Evolutionary conservation across 2,888 invertebrate species (phyloP).

Genomic region (Drosophila meridiana): DNA sequence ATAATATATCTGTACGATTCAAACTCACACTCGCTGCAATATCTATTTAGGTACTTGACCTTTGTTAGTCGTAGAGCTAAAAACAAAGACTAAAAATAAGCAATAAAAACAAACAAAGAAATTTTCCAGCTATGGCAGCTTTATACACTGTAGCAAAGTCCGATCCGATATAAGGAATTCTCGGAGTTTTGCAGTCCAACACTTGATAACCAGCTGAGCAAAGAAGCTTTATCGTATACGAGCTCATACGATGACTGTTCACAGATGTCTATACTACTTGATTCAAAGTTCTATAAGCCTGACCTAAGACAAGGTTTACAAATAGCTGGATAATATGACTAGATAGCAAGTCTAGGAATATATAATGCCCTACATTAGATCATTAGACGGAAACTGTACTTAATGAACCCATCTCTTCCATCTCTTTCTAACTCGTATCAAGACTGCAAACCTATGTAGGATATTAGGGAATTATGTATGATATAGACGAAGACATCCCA

Average conservation of each 20-base stretch:
- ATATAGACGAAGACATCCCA: background rate
- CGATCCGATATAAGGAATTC: background rate
- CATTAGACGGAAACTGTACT: background rate
- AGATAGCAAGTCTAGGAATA: background rate
- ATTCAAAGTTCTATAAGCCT: background rate
- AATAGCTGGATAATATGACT: background rate
- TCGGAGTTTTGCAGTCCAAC: background rate
- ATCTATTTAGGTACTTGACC: background rate
- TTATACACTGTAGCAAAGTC: background rate
- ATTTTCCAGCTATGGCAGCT: background rate
- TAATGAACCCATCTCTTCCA: background rate
- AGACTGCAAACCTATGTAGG: too few relatives aligned
- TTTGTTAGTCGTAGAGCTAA: background rate
- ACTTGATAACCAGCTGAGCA: background rate
- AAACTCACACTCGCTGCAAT: background rate
- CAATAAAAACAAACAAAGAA: slow-evolving; percentile 1
- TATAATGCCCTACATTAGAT: background rate
- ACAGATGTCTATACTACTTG: background rate
- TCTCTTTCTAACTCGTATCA: background rate
- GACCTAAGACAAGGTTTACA: background rate
- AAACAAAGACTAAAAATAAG: background rate
- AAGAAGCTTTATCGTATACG: background rate
- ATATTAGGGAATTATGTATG: background rate
- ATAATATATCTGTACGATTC: background rate
- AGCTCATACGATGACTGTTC: background rate